phyloP scores from a whole-genome alignment of 2,888 invertebrate species.

The Synanthedon myopaeformis region DNA sequence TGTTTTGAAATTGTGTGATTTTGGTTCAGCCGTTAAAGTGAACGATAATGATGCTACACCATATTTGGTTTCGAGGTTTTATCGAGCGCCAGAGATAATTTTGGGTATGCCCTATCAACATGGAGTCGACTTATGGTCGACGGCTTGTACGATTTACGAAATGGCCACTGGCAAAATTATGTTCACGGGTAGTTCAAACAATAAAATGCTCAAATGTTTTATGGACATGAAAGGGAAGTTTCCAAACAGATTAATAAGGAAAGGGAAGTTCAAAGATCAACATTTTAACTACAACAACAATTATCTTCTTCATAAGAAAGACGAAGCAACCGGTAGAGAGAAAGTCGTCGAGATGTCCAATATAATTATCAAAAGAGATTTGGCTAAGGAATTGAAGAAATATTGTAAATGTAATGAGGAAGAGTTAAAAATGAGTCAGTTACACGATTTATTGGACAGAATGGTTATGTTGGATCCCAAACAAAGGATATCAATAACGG shows the following conservation, averaged over 20 bases:
- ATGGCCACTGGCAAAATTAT: conserved; percentile 97
- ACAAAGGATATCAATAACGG: conserved; percentile 88
- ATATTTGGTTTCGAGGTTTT: conserved; percentile 97
- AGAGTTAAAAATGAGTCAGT: conserved; percentile 87
- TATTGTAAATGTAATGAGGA: conserved; percentile 86
- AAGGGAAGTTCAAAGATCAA: conserved; percentile 94
- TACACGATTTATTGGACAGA: conserved; percentile 93
- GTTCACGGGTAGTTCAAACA: conserved; percentile 97
- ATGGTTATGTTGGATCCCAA: conserved; percentile 90
- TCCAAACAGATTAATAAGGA: conserved; percentile 92
- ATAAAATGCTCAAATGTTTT: conserved; percentile 98
- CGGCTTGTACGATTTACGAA: conserved; percentile 98
- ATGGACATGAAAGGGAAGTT: conserved; percentile 99
- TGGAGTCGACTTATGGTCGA: conserved; percentile 98
- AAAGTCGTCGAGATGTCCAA: conserved; percentile 93
- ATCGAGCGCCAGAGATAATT: conserved; percentile 98
- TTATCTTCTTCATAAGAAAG: conserved; percentile 96
- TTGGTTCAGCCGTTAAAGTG: conserved; percentile 94
- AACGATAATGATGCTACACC: conserved; percentile 97
- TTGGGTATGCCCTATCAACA: conserved; percentile 95
- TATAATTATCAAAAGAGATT: conserved; percentile 83
- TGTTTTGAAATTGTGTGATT: conserved; percentile 96
- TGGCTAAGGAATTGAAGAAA: conserved; percentile 88
- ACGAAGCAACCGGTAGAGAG: conserved; percentile 96
- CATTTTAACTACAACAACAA: conserved; percentile 97